Evolutionary conservation across 1,140 invertebrate species (phyloP), one percentile per base, ranked within the genome.

Genomic region (Drosophila sturtevanti): DNA sequence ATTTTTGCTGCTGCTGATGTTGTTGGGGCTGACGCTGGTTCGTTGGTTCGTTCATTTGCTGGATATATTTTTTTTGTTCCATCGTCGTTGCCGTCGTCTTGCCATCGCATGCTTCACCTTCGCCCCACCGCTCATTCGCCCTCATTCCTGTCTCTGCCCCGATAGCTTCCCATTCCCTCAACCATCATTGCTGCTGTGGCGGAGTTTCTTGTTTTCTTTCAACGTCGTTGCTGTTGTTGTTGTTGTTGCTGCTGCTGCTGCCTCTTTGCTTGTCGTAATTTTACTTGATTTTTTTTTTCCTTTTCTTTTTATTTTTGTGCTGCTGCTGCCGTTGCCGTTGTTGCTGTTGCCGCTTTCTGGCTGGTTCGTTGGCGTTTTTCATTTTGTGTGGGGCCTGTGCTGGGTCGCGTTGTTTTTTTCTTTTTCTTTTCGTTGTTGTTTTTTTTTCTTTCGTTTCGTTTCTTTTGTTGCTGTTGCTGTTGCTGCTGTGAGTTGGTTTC

Each of bases 51-150:
- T 82, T 75, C 64, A 75, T 75, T 75, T 76, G 79, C 67, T 87
- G 68, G 74, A 61, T 85, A 64, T 79, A 64, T 58, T 41, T 72
- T 58, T 68, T 59, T 51, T 37, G 66, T 69, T 74, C 64, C 69
- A 62, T 56, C 56, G 56, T 70, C 69, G 72, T 63, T 65, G 70
- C 68, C 75, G 72, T 72, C 71, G 61, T 68, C 81, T 72, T 79
- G 77, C 82, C 81, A 86, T 86, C 71, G 82, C 79, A 86, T 85
- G 81, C 77, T 89, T 87, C 82, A 87, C 82, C 82, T 87, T 87
- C 82, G 82, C 84, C 82, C 82, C 82, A 72, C 82, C 76, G 76
- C 58, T 70, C 64, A 63, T 48, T 68, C 14, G 71, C 54, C 72
- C 16, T 55, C 56, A 31, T 31, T 1, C 7, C 27, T 31, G 16